Conservation (phyloP, 2,113 vertebrate genomes). For the Apodemus speciosus region DNA sequence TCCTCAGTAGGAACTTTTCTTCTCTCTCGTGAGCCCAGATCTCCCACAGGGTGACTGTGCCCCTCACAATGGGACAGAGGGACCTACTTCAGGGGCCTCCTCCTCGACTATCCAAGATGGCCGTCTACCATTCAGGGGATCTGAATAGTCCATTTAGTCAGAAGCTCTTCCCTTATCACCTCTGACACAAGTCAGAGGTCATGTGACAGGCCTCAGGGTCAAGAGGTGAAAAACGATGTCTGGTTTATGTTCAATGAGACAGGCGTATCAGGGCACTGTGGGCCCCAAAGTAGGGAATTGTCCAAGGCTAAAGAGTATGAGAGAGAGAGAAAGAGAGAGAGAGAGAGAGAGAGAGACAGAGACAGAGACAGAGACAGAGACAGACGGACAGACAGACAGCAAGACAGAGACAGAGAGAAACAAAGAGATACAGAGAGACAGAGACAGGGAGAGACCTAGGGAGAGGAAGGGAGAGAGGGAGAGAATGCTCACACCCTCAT, state of each 20-base stretch:
- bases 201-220: neutral
- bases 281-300: neutral
- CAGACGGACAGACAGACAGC: too few species aligned
- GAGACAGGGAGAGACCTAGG: too few species aligned
- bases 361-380: too few species aligned
- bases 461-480: too few species aligned
- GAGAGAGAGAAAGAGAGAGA: too few species aligned
- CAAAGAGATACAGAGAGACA: too few species aligned
- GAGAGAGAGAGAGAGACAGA: too few species aligned
- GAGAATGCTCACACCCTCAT: too few species aligned
- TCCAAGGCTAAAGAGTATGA: neutral
- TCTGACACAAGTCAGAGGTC: neutral
- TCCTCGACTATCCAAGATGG: neutral
- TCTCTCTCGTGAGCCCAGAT: neutral
- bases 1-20: neutral
- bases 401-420: too few species aligned
- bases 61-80: neutral
- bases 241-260: neutral
- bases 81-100: fast-evolving
- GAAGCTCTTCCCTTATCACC: neutral
- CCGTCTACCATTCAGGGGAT: neutral
- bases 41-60: neutral
- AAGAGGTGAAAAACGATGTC: neutral
- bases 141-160: neutral
- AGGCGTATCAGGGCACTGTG: neutral